Evolutionary conservation across 2,888 invertebrate species (phyloP), one percentile per base, ranked within the genome.

Genomic region (Hydriomena furcata): DNA sequence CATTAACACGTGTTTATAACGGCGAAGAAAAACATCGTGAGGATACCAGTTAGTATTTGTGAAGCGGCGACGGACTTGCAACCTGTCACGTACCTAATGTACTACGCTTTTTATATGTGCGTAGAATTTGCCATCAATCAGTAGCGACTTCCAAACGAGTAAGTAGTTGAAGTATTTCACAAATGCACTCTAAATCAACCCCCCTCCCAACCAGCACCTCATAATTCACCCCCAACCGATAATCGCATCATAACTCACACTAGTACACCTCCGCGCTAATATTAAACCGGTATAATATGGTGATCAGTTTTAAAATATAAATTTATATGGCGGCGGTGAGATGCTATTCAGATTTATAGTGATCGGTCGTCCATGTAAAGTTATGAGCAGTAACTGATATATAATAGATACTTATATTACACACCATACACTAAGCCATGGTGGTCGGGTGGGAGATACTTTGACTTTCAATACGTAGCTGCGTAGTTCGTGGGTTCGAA

Each of bases 231-330:
- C 60, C 60, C 55, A 57, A 36, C 65, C 75, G 77, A 79, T 84
- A 83, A 84, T 82, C 81, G 75, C 61, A 57, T 67, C 75, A 80
- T 83, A 80, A 80, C 76, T 82, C 73, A 80, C 75, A 73, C 70
- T 71, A 69, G 55, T 66, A 62, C 66, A 68, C 66, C 66, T 73
- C 52, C 50, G 51, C 44, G 56, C 58, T 59, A 77, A 79, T 80
- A 80, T 79, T 73, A 73, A 79, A 79, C 69, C 68, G 61, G 68
- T 67, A 72, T 78, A 78, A 78, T 74, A 75, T 68, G 67, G 69
- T 72, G 79, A 82, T 81, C 78, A 76, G 70, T 79, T 64, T 81
- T 79, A 74, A 78, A 81, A 68, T 57, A 55, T 45, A 46, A 49
- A 49, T 48, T 44, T 46, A 48, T 49, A 46, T 31, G 34, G 44